Conservation (phyloP, 2,888 invertebrate species). For the Prostheceraeus crozeri region DNA sequence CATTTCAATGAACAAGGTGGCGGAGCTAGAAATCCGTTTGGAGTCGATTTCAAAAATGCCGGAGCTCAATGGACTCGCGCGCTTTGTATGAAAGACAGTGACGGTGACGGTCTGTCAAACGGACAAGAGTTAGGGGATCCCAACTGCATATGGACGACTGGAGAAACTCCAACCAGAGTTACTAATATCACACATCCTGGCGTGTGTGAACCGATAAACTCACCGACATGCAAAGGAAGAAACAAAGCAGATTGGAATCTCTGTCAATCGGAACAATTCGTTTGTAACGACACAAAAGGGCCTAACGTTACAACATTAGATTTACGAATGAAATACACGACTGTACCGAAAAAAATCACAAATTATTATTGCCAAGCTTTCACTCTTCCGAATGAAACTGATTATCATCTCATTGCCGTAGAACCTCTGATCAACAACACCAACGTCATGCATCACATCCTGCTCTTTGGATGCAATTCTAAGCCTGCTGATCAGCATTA, state of each 20-base stretch:
- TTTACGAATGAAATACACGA: no score
- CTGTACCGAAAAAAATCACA: not conserved
- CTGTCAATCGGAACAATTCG: no score
- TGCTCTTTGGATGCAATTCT: not conserved
- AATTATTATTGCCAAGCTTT: not conserved
- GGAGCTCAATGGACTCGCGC: not conserved
- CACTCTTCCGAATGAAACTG: not conserved
- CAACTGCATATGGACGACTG: not conserved
- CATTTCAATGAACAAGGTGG: not conserved
- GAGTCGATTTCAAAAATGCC: not conserved
- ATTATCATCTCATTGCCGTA: not conserved
- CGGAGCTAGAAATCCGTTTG: not conserved
- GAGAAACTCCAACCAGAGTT: not conserved
- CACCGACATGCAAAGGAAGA: not conserved
- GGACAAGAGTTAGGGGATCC: slow-evolving; percentile 23
- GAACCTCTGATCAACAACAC: not conserved
- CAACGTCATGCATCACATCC: slow-evolving; percentile 15
- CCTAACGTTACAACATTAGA: no score
- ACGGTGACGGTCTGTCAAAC: slow-evolving; percentile 21
- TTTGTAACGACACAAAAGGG: not conserved
- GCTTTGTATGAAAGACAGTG: slow-evolving; percentile 5
- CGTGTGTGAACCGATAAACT: not conserved
- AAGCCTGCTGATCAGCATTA: not conserved
- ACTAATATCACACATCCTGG: not conserved
- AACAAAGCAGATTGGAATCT: no score